A percentile compares a stretch with the other conserved stretches of the same genome.
Conservation (phyloP, 2,113 vertebrate genomes). For the Crotophaga sulcirostris region DNA sequence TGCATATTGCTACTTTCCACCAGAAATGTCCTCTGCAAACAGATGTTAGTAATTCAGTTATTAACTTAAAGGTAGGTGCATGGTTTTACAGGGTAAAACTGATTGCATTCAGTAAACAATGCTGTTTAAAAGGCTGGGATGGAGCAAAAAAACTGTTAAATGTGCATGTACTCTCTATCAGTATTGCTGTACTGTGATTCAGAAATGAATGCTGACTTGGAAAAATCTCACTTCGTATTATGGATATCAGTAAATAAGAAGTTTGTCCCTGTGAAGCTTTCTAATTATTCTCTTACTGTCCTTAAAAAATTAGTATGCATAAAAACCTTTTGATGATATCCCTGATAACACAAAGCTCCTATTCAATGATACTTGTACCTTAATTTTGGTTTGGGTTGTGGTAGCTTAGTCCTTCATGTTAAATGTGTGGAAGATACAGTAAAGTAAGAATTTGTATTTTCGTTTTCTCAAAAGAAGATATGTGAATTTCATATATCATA, state of each 20-base stretch:
- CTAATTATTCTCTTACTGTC: background rate
- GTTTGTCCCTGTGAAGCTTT: background rate
- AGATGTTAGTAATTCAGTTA: background rate
- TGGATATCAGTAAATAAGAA: background rate
- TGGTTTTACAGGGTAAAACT: background rate
- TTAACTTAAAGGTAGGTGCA: background rate
- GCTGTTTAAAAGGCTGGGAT: background rate
- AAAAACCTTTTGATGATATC: background rate
- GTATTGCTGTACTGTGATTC: background rate
- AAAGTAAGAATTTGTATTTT: background rate
- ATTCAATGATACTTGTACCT: background rate
- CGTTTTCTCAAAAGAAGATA: background rate
- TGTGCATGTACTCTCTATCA: accelerated
- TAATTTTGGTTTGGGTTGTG: background rate
- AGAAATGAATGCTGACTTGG: background rate
- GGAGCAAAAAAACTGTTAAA: background rate
- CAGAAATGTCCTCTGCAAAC: background rate
- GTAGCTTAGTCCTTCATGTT: background rate
- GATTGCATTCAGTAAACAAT: background rate
- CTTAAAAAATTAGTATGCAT: background rate
- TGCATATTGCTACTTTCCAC: background rate
- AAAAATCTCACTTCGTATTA: background rate
- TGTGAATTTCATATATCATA: background rate
- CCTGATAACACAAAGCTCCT: background rate
- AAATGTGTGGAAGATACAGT: background rate